Percentiles rank a stretch among this genome's conserved stretches.
phyloP scores from a whole-genome alignment of 2,113 vertebrate genomes.

The Hiodon tergisus region DNA sequence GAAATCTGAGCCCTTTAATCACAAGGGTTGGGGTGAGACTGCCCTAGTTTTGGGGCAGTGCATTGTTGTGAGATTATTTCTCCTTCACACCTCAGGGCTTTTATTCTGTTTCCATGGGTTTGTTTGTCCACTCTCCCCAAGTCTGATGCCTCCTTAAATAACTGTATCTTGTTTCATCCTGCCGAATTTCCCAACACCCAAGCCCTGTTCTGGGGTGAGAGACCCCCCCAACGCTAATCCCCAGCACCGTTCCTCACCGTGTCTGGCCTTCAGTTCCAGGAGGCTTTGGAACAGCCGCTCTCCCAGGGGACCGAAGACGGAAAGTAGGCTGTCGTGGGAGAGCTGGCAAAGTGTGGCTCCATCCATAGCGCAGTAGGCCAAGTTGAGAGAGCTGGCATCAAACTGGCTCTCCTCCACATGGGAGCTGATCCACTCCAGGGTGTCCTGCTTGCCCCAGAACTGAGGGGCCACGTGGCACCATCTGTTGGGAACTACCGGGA shows the following conservation, averaged over 20 bases:
- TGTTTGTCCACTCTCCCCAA: neutral
- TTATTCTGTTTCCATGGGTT: conserved; percentile 1
- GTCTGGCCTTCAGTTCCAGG: conserved; percentile 66
- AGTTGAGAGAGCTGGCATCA: conserved; percentile 73
- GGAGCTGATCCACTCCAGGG: conserved; percentile 89
- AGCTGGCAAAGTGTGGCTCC: conserved; percentile 72
- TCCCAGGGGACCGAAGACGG: conserved; percentile 73
- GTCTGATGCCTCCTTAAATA: too few relatives aligned
- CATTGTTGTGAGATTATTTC: conserved; percentile 8
- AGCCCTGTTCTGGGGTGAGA: too few relatives aligned
- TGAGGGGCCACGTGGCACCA: conserved; percentile 73
- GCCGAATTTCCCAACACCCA: too few relatives aligned
- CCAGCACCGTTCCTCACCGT: conserved; percentile 37
- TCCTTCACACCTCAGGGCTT: neutral
- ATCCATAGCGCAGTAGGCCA: conserved; percentile 79
- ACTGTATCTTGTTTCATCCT: too few relatives aligned
- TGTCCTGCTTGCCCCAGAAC: conserved; percentile 76
- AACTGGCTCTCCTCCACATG: conserved; percentile 78
- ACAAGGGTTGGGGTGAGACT: neutral
- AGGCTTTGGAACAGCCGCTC: conserved; percentile 74
- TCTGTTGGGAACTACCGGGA: conserved; percentile 30
- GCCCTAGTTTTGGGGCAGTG: neutral
- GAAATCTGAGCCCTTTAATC: neutral
- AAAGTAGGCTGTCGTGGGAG: conserved; percentile 62
- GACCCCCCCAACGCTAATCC: too few relatives aligned